These are phyloP conservation scores for Dermatemys mawii DNA, from an alignment of 2,113 vertebrate species.

Conservation along the genomic window DNA sequence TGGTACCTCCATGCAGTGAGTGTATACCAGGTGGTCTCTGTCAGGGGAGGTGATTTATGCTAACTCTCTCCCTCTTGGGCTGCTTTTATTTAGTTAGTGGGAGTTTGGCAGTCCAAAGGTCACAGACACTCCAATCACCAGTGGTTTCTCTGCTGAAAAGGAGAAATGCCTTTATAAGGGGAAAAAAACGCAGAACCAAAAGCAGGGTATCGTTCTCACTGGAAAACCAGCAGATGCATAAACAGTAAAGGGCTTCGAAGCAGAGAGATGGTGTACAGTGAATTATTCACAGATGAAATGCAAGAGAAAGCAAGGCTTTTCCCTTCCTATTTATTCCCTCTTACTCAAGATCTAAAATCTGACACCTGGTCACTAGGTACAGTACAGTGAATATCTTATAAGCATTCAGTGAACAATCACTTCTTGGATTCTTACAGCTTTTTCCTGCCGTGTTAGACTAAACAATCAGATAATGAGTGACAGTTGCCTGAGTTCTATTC, in stretches of 20 bases:
- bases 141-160: slow-evolving; percentile 74
- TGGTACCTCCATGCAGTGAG: slow-evolving; percentile 58
- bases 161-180: slow-evolving; percentile 64
- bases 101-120: slow-evolving; percentile 74
- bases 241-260: slow-evolving; percentile 61
- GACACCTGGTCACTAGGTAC: slow-evolving; percentile 27
- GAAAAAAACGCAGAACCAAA: slow-evolving; percentile 15
- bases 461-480: not conserved
- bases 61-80: slow-evolving; percentile 66
- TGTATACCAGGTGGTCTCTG: slow-evolving; percentile 75
- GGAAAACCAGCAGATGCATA: slow-evolving; percentile 67
- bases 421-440: not conserved
- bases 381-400: slow-evolving; percentile 11
- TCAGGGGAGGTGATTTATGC: slow-evolving; percentile 76
- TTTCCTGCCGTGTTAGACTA: not conserved
- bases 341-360: slow-evolving; percentile 26
- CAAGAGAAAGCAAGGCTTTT: slow-evolving; percentile 59
- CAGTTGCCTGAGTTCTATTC: not conserved
- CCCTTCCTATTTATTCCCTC: slow-evolving; percentile 28
- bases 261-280: slow-evolving; percentile 48
- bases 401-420: slow-evolving; percentile 6
- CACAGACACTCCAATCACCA: slow-evolving; percentile 74
- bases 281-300: slow-evolving; percentile 64
- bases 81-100: slow-evolving; percentile 79
- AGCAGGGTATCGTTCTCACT: slow-evolving; percentile 38